Evolutionary conservation across 2,113 vertebrate genomes (phyloP), one percentile per base, ranked within the genome.

Genomic region (Dromas ardeola): DNA sequence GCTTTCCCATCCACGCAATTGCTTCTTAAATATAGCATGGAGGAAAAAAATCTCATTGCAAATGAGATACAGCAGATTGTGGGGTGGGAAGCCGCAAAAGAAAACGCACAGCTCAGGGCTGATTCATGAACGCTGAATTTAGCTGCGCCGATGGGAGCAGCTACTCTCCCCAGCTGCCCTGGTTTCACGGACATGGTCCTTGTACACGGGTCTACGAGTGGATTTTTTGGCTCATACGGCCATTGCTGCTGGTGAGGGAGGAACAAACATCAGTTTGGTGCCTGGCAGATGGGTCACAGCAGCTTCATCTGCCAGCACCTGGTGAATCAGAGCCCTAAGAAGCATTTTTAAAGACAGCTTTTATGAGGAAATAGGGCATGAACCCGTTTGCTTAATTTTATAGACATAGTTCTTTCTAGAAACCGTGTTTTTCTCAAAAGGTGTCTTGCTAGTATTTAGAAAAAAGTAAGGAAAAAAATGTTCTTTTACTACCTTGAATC

Each of bases 121-220:
- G 88, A 76, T 63, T 80, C 84, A 58, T 0, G 1, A 21, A 19
- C 22, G 2, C 20, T 34, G 74, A 45, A 30, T 90, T 95, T n/a
- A 65, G 58, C 88, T 47, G 43, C 1, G 4, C n/a, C 6, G 10
- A 3, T 70, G 62, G 74, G 16, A 80, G 61, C 72, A 13, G 66
- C 40, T 59, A 5, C 56, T 47, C 26, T 65, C 23, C 26, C 27
- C 69, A 32, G 34, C 40, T 76, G 58, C 26, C 42, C 21, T 56
- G 70, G 9, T 76, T 47, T 72, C 70, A 20, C 0, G 4, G 45
- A 6, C 30, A 20, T 0, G 3, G 42, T 32, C 47, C n/a, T 55
- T 2, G 0, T 26, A 1, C 0, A 0, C 2, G 2, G 25, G 45
- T 49, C 72, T 69, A 45, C 0, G 0, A 21, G 30, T 30, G 59